Percentiles rank a stretch among this genome's conserved stretches.
phyloP scores from a whole-genome alignment of 2,888 invertebrate genomes.

The Limnephilus auricula region DNA sequence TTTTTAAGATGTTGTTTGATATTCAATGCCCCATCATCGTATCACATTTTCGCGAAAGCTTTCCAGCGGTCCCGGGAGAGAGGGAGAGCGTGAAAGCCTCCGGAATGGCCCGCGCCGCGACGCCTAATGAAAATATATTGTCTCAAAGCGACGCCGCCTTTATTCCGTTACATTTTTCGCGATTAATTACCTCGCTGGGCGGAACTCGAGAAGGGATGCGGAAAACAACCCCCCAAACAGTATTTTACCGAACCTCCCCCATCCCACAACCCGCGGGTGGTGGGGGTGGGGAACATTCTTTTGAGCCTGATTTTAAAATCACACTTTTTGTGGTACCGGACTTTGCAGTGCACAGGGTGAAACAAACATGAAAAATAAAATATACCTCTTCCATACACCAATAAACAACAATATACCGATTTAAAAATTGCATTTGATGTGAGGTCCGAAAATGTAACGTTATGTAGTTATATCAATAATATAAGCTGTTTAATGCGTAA shows the following conservation, averaged over 20 bases:
- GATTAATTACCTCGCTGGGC: conserved; percentile 64
- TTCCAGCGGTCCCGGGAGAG: conserved; percentile 12
- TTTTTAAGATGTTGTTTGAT: conserved; percentile 5
- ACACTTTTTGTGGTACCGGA: not conserved
- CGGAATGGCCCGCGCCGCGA: conserved; percentile 32
- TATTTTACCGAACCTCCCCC: not conserved
- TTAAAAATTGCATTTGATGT: too few relatives aligned
- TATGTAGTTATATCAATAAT: too few relatives aligned
- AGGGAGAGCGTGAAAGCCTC: conserved; percentile 24
- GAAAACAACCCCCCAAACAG: not conserved
- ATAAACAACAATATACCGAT: not conserved
- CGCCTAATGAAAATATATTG: conserved; percentile 64
- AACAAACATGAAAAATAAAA: not conserved
- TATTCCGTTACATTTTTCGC: conserved; percentile 62
- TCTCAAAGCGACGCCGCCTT: conserved; percentile 52
- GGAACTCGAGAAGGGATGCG: conserved; percentile 45
- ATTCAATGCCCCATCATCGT: conserved; percentile 38
- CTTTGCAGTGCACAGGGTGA: not conserved
- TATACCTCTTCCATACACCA: not conserved
- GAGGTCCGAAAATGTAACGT: too few relatives aligned
- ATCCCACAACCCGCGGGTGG: not conserved
- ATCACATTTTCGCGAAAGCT: conserved; percentile 49
- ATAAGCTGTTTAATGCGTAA: too few relatives aligned
- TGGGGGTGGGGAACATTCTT: not conserved
- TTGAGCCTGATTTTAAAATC: conserved; percentile 21